Evolutionary conservation across 2,888 invertebrate species (phyloP), one percentile per base, ranked within the genome.

Genomic region (Galerucella pusilla): DNA sequence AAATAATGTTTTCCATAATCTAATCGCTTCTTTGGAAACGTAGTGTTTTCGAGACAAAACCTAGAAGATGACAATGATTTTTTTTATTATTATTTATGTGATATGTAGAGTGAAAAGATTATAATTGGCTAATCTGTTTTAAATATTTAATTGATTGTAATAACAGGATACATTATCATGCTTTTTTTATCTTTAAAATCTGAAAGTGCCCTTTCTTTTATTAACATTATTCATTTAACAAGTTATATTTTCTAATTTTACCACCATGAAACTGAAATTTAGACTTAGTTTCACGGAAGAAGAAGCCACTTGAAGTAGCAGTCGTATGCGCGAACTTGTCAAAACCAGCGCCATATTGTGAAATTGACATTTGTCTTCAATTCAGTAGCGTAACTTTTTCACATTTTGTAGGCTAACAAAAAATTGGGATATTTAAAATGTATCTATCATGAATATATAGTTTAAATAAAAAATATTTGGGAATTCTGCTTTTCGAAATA

Each of bases 1-100:
- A 84, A 90, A 88, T 79, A 90, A 90, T 81, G 90, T 90, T 83
- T 91, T 90, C 85, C 91, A 90, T 83, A 90, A 89, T 86, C 87
- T 91, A 79, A 89, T 91, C 75, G 90, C 91, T 14, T 91, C 91
- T 52, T 84, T 91, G 80, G 91, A 91, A 86, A 90, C 91, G 86
- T 88, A 88, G 86, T 86, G 75, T 64, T 73, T 67, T 70, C 67
- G 59, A 42, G 72, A 76, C 61, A 71, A 70, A 61, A 75, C 75
- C 70, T 79, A 78, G 76, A 77, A 77, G 75, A 78, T 77, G 76
- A 80, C 78, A 74, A 75, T 74, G 76, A 76, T 71, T 75, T 75
- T 57, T 74, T 79, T 75, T 66, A 68, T 79, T 66, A 68, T 79
- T 80, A 77, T 79, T 80, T 80, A 78, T 81, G 82, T 82, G 82